Evolutionary conservation across 2,888 invertebrate species (phyloP).

Genomic region (Monopis laevigella): DNA sequence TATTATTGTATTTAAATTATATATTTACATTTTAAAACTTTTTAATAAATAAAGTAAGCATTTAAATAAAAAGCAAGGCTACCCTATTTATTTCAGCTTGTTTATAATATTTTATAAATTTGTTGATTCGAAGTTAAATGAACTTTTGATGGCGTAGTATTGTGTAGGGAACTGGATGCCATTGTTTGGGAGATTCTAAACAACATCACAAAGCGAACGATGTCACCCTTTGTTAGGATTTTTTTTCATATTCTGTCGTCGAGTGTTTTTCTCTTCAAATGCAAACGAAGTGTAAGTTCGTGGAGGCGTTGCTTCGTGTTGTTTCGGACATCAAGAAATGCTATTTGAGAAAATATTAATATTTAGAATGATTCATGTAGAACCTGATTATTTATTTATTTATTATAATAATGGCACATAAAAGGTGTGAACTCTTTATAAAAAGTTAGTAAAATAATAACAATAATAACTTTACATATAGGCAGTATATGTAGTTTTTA

Average conservation of each 20-base stretch:
- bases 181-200: slow-evolving; percentile 8
- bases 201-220: slow-evolving; percentile 7
- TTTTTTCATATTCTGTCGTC: slow-evolving; percentile 6
- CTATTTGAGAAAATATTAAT: too few species aligned
- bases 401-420: not conserved
- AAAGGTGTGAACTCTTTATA: not conserved
- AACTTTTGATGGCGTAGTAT: slow-evolving; percentile 9
- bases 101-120: too few species aligned
- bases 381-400: not conserved
- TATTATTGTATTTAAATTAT: too few species aligned
- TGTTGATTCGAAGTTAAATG: slow-evolving; percentile 6
- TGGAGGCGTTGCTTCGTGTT: not conserved
- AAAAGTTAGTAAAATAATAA: too few species aligned
- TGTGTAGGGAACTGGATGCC: slow-evolving; percentile 6
- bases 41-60: too few species aligned
- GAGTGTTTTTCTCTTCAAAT: slow-evolving; percentile 6
- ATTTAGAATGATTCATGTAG: not conserved
- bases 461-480: too few species aligned
- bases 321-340: too few species aligned
- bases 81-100: too few species aligned
- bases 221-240: slow-evolving; percentile 11
- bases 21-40: too few species aligned
- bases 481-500: too few species aligned
- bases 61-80: too few species aligned
- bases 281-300: slow-evolving; percentile 9